These are phyloP conservation scores for Sphenodon punctatus DNA, from an alignment of 2,797 vertebrate species.

Conservation along the genomic window DNA sequence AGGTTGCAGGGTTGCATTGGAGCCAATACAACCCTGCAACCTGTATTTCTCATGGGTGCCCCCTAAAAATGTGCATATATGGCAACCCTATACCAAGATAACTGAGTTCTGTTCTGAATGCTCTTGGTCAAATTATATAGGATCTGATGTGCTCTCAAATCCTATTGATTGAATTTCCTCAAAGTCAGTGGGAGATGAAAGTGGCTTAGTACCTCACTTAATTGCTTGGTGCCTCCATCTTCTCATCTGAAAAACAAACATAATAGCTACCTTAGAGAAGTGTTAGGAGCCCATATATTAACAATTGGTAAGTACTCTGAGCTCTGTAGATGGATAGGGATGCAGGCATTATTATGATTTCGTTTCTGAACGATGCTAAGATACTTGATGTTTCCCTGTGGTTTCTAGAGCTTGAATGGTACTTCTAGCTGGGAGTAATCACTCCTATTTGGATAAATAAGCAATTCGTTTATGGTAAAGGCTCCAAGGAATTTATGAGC, in stretches of 20 bases:
- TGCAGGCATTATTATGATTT: neutral
- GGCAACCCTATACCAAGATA: neutral
- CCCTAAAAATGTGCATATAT: too few relatives aligned
- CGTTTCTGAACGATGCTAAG: neutral
- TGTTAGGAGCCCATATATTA: neutral
- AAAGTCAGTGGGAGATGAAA: neutral
- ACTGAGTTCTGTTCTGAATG: neutral
- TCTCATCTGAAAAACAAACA: neutral
- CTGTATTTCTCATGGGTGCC: too few relatives aligned
- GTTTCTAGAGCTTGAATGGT: neutral
- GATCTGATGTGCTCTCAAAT: neutral
- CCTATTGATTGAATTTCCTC: neutral
- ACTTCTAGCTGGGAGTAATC: slow-evolving; percentile 28
- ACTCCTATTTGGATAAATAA: neutral
- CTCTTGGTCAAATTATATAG: neutral
- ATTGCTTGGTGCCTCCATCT: neutral
- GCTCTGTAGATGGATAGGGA: neutral
- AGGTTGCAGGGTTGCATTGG: too few relatives aligned
- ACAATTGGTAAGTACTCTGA: neutral
- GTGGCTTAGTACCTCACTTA: neutral
- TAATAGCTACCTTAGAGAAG: neutral
- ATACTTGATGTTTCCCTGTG: neutral
- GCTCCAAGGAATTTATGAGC: slow-evolving; percentile 17
- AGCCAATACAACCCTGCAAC: too few relatives aligned
- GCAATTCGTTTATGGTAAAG: slow-evolving; percentile 8